Conservation (phyloP, 1,140 invertebrate genomes). For the Stegodyphus dumicola region DNA sequence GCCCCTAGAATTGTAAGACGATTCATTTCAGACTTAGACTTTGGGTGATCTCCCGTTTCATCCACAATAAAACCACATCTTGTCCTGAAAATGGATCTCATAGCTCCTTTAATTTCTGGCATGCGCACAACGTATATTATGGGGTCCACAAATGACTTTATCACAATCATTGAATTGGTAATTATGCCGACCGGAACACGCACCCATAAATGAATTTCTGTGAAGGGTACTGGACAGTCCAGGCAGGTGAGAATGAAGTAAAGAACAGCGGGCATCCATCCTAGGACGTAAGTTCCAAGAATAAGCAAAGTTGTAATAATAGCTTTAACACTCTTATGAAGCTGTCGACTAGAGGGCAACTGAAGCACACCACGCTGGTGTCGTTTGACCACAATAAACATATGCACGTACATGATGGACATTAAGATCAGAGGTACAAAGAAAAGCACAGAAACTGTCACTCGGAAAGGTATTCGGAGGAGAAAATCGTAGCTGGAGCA, state of each 20-base stretch:
- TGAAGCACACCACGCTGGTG: conserved; percentile 71
- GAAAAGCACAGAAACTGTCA: conserved; percentile 67
- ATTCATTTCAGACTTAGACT: conserved; percentile 35
- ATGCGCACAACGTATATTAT: conserved; percentile 78
- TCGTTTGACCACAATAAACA: conserved; percentile 72
- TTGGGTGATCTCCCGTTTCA: neutral
- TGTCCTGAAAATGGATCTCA: conserved; percentile 38
- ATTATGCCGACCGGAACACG: conserved; percentile 61
- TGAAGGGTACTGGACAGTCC: conserved; percentile 67
- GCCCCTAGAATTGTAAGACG: conserved; percentile 20
- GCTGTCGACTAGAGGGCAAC: conserved; percentile 15
- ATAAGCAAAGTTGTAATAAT: conserved; percentile 77
- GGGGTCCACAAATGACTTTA: conserved; percentile 76
- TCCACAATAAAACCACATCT: conserved; percentile 40
- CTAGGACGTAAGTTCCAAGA: conserved; percentile 65
- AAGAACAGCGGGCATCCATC: conserved; percentile 71
- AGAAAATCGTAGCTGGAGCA: conserved; percentile 49
- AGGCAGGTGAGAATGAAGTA: conserved; percentile 72
- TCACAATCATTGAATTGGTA: conserved; percentile 70
- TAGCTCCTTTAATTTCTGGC: conserved; percentile 71
- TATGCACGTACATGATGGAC: conserved; percentile 74
- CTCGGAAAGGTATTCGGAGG: conserved; percentile 68
- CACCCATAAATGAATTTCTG: conserved; percentile 45
- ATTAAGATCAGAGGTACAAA: conserved; percentile 72
- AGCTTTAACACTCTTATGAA: conserved; percentile 73